Evolutionary conservation across 1,140 invertebrate genomes (phyloP).

Genomic region (Holcopasites calliopsidis): DNA sequence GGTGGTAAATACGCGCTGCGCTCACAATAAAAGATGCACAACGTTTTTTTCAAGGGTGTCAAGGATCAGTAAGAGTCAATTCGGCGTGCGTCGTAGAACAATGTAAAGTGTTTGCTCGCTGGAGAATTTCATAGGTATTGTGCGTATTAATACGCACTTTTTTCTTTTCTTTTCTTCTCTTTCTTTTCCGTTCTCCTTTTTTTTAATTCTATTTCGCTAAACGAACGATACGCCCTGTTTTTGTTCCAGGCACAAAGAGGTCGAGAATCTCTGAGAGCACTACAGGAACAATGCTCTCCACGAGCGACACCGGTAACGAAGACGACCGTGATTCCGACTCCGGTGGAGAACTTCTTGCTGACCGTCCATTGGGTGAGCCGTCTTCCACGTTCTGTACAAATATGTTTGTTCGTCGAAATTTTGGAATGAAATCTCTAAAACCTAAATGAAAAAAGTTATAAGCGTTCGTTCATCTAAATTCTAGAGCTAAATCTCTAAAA

Average conservation of each 20-base stretch:
- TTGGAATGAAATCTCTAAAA: no score
- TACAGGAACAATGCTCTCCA: conserved; percentile 81
- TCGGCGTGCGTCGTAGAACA: conserved; percentile 46
- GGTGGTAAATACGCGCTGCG: conserved; percentile 24
- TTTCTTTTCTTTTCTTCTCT: conserved; percentile 4
- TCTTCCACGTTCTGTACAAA: neutral
- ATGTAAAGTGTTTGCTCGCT: conserved; percentile 42
- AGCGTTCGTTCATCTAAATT: no score
- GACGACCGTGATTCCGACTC: conserved; percentile 80
- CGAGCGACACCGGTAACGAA: conserved; percentile 77
- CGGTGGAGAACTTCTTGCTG: conserved; percentile 69
- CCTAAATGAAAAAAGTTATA: no score
- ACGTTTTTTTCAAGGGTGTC: conserved; percentile 44
- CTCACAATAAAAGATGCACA: conserved; percentile 44
- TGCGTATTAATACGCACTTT: conserved; percentile 37
- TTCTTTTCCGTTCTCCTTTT: neutral
- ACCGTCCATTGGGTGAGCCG: conserved; percentile 53
- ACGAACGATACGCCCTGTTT: conserved; percentile 43
- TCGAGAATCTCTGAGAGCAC: conserved; percentile 55
- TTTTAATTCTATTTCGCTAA: neutral
- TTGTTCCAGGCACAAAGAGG: conserved; percentile 76
- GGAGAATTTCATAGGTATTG: conserved; percentile 47
- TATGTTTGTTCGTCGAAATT: no score
- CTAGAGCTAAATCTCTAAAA: no score
- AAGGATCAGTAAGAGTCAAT: conserved; percentile 44